Conservation (phyloP, 2,113 vertebrate genomes). For the Notarius quadriscutis region DNA sequence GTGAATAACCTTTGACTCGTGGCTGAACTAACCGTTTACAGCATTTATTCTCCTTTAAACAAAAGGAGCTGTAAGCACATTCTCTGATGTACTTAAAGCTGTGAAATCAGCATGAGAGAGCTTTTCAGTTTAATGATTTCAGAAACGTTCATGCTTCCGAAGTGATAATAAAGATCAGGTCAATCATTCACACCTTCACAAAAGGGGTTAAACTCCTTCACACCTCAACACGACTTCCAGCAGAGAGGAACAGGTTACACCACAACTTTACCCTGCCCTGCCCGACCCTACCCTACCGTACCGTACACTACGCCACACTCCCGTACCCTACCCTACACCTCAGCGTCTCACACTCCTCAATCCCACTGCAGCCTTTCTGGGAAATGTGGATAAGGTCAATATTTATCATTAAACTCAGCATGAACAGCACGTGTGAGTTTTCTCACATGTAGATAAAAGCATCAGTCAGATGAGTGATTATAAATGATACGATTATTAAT, state of each 20-base stretch:
- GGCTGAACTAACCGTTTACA: not conserved
- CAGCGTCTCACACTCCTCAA: not conserved
- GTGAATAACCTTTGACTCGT: not conserved
- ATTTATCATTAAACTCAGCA: not conserved
- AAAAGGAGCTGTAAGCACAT: not conserved
- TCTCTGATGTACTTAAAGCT: not conserved
- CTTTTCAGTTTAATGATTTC: not conserved
- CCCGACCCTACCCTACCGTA: too few species aligned
- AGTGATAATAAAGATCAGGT: not conserved
- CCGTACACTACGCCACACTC: not conserved
- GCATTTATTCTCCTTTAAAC: not conserved
- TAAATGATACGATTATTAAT: not conserved
- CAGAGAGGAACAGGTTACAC: not conserved
- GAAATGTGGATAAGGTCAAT: slow-evolving; percentile 3
- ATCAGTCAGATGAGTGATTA: not conserved
- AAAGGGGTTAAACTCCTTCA: not conserved
- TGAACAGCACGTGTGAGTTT: not conserved
- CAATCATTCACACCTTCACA: not conserved
- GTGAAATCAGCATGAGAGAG: not conserved
- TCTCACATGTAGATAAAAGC: not conserved
- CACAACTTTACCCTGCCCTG: too few species aligned
- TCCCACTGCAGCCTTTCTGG: not conserved
- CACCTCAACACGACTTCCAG: not conserved
- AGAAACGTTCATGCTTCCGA: not conserved
- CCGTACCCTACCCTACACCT: not conserved